A percentile compares a stretch with the other conserved stretches of the same genome.
Conservation (phyloP, 2,888 invertebrate species). For the Megamerina dolium region DNA sequence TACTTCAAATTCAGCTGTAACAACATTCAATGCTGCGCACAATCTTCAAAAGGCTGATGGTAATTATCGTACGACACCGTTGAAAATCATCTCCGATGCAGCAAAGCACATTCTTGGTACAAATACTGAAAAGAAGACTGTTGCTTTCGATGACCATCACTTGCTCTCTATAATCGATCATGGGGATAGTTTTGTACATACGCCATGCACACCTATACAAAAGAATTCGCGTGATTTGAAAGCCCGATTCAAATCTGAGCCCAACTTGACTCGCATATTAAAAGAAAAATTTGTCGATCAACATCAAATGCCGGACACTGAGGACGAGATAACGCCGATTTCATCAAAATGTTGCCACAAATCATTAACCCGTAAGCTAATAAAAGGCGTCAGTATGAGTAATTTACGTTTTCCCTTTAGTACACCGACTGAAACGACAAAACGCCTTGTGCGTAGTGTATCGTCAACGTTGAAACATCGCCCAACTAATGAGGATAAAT, state of each 20-base stretch:
- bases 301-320: neutral
- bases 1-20: conserved; percentile 6
- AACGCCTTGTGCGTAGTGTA: conserved; percentile 34
- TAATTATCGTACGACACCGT: conserved; percentile 32
- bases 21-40: neutral
- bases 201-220: conserved; percentile 32
- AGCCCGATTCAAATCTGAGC: conserved; percentile 46
- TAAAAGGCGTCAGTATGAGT: conserved; percentile 48
- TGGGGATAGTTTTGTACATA: conserved; percentile 30
- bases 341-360: conserved; percentile 16
- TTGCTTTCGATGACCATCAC: conserved; percentile 35
- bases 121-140: conserved; percentile 27
- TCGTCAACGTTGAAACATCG: conserved; percentile 33
- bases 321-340: conserved; percentile 14
- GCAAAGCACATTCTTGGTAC: conserved; percentile 26
- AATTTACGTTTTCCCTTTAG: conserved; percentile 43
- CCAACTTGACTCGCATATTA: conserved; percentile 37
- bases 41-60: neutral
- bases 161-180: conserved; percentile 21
- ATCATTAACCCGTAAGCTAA: conserved; percentile 35
- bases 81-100: conserved; percentile 31
- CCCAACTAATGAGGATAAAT: conserved; percentile 28
- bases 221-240: conserved; percentile 30
- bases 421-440: conserved; percentile 38
- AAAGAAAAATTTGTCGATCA: no score